Base-by-base conservation (phyloP, 1,140 invertebrate species). In the Octopus bimaculoides region DNA sequence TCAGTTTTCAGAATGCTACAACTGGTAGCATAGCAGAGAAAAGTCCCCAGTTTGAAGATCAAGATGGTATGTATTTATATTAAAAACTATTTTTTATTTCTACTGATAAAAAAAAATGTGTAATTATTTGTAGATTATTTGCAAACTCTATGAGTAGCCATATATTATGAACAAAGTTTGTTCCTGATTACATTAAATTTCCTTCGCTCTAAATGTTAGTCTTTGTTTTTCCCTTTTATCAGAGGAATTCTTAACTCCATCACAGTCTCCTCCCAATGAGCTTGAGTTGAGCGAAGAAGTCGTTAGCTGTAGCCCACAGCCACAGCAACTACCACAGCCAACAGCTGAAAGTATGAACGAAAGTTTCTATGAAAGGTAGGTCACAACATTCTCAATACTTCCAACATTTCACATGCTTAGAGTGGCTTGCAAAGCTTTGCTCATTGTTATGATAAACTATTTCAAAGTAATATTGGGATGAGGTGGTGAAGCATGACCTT, bases 241-340 rank as follows among this genome's bases (percentile, higher is more conserved):
- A 86, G 87, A 90, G 80, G 90, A 91, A 84, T 98, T 96, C 89
- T 93, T 96, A 87, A 98, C 97, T 5, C 97, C 96, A 12, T 96
- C 96, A 86, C 97, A 96, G 5, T 97, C 96, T 17, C 96, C 96
- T 8, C 89, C 87, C 14, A 87, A 87, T 83, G 87, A 87, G 75
- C 79, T 76, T 17, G 87, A 87, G 76, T 69, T 81, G 53, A 77
- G 79, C 69, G 55, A 78, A 78, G 75, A 79, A 56, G 56, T 83
- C 77, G 79, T 75, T 71, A 54, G 71, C 20, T 74, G 73, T 52
- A 75, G 77, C 61, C 54, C 66, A 73, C 41, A 78, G 41, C 20
- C 78, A 41, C 79, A 78, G 52, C 54, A 52, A n/a, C 74, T 87
- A 5, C 79, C 75, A 52, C 54, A 52, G n/a, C 74, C 86, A 5